Percentiles rank a stretch among this genome's conserved stretches.
Conservation (phyloP, 2,113 vertebrate genomes). For the Megaceryle torquata region DNA sequence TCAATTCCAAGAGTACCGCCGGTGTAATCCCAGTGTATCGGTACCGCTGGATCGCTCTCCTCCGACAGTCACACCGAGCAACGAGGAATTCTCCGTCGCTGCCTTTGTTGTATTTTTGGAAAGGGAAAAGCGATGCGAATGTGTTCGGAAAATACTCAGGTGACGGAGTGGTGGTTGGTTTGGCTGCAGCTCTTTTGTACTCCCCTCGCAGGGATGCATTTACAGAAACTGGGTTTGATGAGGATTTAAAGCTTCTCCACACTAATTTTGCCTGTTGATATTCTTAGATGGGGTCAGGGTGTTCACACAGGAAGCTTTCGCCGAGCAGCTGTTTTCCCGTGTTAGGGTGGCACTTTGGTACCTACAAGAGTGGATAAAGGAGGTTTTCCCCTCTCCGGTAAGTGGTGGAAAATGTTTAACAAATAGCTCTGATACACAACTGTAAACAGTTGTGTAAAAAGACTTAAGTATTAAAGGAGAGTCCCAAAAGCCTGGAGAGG, state of each 20-base stretch:
- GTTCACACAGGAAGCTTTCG: not conserved
- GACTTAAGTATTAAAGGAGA: not conserved
- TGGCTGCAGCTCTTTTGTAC: not conserved
- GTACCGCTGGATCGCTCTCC: not conserved
- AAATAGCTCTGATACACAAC: not conserved
- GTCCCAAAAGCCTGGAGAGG: not conserved
- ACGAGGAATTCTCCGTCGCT: fast-evolving
- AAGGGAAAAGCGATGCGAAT: not conserved
- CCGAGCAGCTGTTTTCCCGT: not conserved
- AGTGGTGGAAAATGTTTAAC: not conserved
- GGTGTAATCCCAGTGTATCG: not conserved
- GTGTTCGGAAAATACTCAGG: not conserved
- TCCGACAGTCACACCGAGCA: fast-evolving
- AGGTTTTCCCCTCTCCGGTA: not conserved
- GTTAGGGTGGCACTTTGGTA: not conserved
- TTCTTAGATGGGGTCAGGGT: not conserved
- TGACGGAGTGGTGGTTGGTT: not conserved
- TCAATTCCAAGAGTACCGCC: not conserved
- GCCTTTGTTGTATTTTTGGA: not conserved
- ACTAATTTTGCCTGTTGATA: not conserved
- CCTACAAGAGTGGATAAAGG: not conserved
- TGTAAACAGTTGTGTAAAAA: not conserved
- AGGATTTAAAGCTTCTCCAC: not conserved
- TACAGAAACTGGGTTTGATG: not conserved
- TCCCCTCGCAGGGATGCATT: not conserved